Percentiles rank a stretch among this genome's conserved stretches.
phyloP scores from a whole-genome alignment of 2,113 vertebrate genomes.

The Eolophus roseicapilla region DNA sequence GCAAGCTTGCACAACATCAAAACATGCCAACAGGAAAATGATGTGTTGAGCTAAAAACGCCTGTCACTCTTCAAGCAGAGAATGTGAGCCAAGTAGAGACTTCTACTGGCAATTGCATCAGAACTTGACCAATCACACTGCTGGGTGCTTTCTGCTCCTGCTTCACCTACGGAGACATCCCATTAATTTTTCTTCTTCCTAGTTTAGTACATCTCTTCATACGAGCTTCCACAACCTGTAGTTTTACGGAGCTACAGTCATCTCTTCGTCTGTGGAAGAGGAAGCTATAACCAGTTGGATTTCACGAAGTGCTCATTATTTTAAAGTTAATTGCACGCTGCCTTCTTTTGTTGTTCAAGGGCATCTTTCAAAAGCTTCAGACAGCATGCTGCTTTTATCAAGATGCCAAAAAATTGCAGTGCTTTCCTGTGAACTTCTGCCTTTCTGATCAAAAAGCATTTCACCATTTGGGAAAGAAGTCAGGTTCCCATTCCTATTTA shows the following conservation, averaged over 20 bases:
- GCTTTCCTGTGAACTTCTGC: background rate
- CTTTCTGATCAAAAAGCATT: background rate
- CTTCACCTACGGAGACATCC: background rate
- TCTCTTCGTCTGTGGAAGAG: background rate
- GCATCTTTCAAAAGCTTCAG: background rate
- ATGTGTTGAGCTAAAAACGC: background rate
- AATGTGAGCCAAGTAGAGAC: background rate
- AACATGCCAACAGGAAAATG: background rate
- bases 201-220: background rate
- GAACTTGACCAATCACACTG: background rate
- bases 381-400: background rate
- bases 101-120: too few relatives aligned
- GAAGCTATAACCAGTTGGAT: background rate
- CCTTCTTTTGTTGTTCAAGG: slow-evolving; percentile 23
- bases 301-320: background rate
- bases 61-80: background rate
- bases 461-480: background rate
- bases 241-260: background rate
- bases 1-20: background rate
- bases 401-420: background rate
- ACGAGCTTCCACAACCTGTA: background rate
- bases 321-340: background rate
- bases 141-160: background rate
- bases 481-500: background rate
- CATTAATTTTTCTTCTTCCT: background rate